Percentiles rank a stretch among this genome's conserved stretches.
Conservation (phyloP, 2,797 vertebrate genomes). For the Sparidentex hasta region DNA sequence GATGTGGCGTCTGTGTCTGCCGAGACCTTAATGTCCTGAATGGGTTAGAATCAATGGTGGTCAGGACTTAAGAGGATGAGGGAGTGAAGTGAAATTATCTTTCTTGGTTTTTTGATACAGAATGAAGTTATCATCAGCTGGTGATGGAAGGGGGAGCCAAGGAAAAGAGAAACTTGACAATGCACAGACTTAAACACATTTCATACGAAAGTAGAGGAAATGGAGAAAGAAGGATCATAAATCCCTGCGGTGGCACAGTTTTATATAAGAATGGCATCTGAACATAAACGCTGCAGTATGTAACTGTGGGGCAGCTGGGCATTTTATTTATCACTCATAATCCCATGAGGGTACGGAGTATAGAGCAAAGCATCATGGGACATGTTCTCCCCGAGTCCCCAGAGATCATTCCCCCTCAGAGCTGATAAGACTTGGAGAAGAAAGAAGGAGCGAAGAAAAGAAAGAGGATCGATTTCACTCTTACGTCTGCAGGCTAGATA, state of each 20-base stretch:
- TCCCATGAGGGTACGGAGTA: slow-evolving; percentile 9
- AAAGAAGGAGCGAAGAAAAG: background rate
- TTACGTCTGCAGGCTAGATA: too few relatives aligned
- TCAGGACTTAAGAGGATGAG: slow-evolving; percentile 15
- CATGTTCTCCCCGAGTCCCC: slow-evolving; percentile 23
- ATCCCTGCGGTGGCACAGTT: background rate
- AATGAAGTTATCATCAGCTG: slow-evolving; percentile 37
- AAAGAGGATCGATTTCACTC: too few relatives aligned
- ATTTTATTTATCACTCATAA: slow-evolving; percentile 49
- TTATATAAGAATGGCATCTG: slow-evolving; percentile 7
- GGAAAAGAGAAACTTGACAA: slow-evolving; percentile 20
- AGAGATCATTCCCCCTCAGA: slow-evolving; percentile 51
- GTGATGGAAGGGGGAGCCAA: slow-evolving; percentile 30
- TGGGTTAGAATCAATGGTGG: slow-evolving; percentile 44
- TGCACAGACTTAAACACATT: slow-evolving; percentile 16
- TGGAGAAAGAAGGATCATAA: slow-evolving; percentile 6
- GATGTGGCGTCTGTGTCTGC: slow-evolving; percentile 34
- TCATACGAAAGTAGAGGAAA: slow-evolving; percentile 16
- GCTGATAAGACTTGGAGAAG: slow-evolving; percentile 5
- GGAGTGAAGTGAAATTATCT: slow-evolving; percentile 25
- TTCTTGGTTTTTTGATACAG: slow-evolving; percentile 41
- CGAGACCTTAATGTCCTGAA: slow-evolving; percentile 48
- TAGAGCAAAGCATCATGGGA: slow-evolving; percentile 43
- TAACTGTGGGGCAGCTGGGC: slow-evolving; percentile 22
- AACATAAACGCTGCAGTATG: slow-evolving; percentile 6